Base-by-base conservation (phyloP, 2,797 vertebrate genomes). In the Triplophysa bombifrons region DNA sequence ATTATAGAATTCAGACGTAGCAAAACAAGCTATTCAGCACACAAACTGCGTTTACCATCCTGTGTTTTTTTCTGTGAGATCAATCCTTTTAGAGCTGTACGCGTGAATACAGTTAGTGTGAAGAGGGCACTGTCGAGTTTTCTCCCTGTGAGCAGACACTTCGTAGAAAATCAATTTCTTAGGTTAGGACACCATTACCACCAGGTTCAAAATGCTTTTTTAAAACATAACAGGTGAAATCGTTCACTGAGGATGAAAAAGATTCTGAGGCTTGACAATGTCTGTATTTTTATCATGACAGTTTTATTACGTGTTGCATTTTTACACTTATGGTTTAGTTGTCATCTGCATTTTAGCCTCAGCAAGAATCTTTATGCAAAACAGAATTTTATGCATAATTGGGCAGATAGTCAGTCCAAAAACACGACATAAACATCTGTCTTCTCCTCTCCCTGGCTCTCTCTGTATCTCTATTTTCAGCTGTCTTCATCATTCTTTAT, bases 161-260 rank as follows among this genome's bases (percentile, higher is more conserved):
- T 78, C 50, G 79, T 69, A 64, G 70, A 63, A 82, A 78, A 82
- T 79, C 71, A 48, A 74, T 78, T 72, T 73, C 1, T 34, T 38
- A 70, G 76, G 76, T 79, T 78, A 79, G 72, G 76, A 69, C 76
- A 74, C 76, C 71, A 74, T 73, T 61, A 78, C 76, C 4, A 3
- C 17, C 17, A n/a, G 48, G 70, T 74, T 72, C 64, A 63, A 69
- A 78, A 70, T 13, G 34, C 4, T 2, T 51, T 74, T 82, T 72
- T 74, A 12, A 14, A 30, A 61, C 51, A n/a, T 55, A 68, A n/a
- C 7, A 63, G 51, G 48, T 73, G n/a, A 67, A 72, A 73, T 48
- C 41, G n/a, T 14, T 73, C 51, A 66, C 41, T 19, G 25, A 63
- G 51, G 20, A 30, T 20, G 56, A 50, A 67, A 66, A 60, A 38